Evolutionary conservation across 2,113 vertebrate species (phyloP).

Genomic region (Cichladusa arquata): DNA sequence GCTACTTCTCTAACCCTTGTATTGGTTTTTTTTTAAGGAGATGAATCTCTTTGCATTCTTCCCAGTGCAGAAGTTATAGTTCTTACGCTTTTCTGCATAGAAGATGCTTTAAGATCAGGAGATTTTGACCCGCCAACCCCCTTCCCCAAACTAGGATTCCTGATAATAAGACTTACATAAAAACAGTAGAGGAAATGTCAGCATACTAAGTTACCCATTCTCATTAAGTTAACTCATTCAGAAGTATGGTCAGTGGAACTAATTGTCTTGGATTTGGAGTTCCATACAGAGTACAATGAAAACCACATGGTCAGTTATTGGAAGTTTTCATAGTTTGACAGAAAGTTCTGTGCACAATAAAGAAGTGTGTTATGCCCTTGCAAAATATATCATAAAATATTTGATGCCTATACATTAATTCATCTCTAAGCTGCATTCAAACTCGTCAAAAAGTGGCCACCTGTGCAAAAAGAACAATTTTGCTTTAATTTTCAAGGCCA

Average conservation of each 20-base stretch:
- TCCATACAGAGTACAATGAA: background rate
- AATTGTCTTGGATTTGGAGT: background rate
- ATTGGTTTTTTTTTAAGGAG: background rate
- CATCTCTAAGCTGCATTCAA: background rate
- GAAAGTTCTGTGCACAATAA: background rate
- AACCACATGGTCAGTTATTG: background rate
- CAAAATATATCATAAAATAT: background rate
- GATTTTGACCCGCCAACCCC: accelerated
- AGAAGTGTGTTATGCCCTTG: background rate
- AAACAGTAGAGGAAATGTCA: background rate
- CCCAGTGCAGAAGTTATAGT: background rate
- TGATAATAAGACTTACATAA: background rate
- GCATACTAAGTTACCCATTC: background rate
- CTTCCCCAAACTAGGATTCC: background rate
- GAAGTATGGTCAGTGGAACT: background rate
- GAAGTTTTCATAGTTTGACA: background rate
- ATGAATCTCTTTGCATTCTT: background rate
- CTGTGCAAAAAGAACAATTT: background rate
- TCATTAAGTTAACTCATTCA: background rate
- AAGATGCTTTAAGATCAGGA: background rate
- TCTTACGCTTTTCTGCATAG: background rate
- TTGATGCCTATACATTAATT: background rate
- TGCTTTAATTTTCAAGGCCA: background rate
- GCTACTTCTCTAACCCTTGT: background rate
- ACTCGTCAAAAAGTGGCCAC: background rate